Base-by-base conservation (phyloP, 2,888 invertebrate species). In the Tenthredo amoena region DNA sequence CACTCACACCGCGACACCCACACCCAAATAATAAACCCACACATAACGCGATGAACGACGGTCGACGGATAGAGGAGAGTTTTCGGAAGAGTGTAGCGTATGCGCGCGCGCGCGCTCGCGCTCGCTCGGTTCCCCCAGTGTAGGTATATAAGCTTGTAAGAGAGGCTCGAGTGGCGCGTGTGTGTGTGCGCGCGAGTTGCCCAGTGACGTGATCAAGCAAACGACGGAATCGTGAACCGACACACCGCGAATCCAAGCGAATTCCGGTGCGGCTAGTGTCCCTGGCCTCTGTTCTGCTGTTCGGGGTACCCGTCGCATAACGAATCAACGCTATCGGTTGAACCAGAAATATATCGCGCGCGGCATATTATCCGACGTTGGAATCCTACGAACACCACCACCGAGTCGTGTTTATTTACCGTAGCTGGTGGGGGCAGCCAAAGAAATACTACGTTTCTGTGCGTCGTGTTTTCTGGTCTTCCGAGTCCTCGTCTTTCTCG, bases 131-230 rank as follows among this genome's bases (percentile, higher is more conserved):
- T 55, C 55, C 55, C 55, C n/a, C 55, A n/a, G 55, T 55, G 58
- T 83, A 50, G 82, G 43, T 82, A 84, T 62, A 71, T 76, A 58
- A 34, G 58, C 18, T 21, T 40, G 74, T 62, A 34, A 55, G 84
- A 50, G 72, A 82, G 77, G 86, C 62, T 84, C 87, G 88, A 88
- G 87, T 87, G 88, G 89, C 87, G 87, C 87, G 86, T 88, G 85
- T 88, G 86, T 87, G 86, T 85, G 86, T 85, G 85, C 86, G 84
- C 85, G 86, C 84, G 83, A 83, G 83, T 83, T 83, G 83, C 83
- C 83, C 83, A 83, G 83, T 83, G 83, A 83, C 83, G 83, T 83
- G 83, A 83, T 83, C 83, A 43, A 71, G 65, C 83, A 65, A 83
- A 68, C 83, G 83, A 83, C 83, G 83, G 71, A 83, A 83, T 83